A percentile compares a stretch with the other conserved stretches of the same genome.
Evolutionary conservation across 1,140 invertebrate genomes (phyloP).

Genomic region (Danaus melanippus): DNA sequence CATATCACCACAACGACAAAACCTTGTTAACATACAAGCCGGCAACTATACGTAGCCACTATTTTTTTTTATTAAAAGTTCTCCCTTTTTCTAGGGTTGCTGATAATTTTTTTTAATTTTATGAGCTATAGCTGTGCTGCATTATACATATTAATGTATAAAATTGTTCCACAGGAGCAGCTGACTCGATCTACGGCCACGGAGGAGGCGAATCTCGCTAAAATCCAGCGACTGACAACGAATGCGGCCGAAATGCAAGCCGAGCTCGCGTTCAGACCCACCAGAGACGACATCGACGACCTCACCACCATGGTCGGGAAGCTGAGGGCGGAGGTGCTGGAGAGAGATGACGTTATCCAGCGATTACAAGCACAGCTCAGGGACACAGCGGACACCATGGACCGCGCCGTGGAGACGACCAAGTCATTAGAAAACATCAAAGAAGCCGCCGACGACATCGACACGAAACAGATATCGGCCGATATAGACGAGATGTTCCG

Average conservation of each 20-base stretch:
- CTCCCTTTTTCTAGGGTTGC: no score
- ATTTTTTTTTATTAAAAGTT: no score
- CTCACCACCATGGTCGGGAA: conserved; percentile 42
- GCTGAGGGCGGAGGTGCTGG: conserved; percentile 40
- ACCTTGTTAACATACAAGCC: no score
- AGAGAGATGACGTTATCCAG: conserved; percentile 33
- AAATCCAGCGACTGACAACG: conserved; percentile 55
- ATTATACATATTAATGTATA: no score
- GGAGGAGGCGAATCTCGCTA: conserved; percentile 53
- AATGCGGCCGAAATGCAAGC: conserved; percentile 57
- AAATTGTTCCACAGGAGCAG: conserved; percentile 33
- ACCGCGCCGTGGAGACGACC: conserved; percentile 43
- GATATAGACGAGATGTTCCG: conserved; percentile 63
- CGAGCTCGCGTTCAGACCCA: conserved; percentile 58
- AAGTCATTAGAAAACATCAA: conserved; percentile 32
- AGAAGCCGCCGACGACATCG: conserved; percentile 27
- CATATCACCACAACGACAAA: no score
- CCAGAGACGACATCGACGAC: conserved; percentile 52
- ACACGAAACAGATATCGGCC: conserved; percentile 44
- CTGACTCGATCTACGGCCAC: conserved; percentile 46
- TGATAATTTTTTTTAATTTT: no score
- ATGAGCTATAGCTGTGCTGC: no score
- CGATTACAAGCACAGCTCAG: conserved; percentile 24
- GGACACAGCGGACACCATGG: conserved; percentile 21
- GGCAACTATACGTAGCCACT: no score